These are phyloP conservation scores for Hippocampus guttulatus DNA, from an alignment of 2,113 vertebrate species.

Conservation along the genomic window DNA sequence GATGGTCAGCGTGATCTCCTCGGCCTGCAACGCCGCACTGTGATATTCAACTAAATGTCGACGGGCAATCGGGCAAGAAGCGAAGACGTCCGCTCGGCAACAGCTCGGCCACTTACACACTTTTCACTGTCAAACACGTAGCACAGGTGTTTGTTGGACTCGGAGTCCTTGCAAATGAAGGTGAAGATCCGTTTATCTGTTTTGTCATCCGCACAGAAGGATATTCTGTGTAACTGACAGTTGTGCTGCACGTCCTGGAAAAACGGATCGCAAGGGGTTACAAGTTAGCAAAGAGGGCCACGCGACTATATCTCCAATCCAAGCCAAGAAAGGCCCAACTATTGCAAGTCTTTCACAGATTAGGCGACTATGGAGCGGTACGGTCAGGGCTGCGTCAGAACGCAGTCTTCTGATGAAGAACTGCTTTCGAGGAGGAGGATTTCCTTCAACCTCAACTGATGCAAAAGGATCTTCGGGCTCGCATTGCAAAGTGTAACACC, in stretches of 20 bases:
- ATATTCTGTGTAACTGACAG: slow-evolving; percentile 96
- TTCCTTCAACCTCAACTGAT: no score
- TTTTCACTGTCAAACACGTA: slow-evolving; percentile 99
- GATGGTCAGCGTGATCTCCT: slow-evolving; percentile 97
- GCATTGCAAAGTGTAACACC: neutral
- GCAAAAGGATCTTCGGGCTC: no score
- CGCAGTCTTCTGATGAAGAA: no score
- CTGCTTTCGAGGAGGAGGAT: no score
- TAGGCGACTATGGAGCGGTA: no score
- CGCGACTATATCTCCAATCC: no score
- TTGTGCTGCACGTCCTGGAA: slow-evolving; percentile 93
- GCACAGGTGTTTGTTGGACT: slow-evolving; percentile 97
- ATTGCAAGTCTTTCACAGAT: no score
- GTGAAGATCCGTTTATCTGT: slow-evolving; percentile 99
- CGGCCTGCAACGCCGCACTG: slow-evolving; percentile 71
- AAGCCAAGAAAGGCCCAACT: no score
- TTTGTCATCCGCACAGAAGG: slow-evolving; percentile 98
- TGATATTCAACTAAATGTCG: neutral
- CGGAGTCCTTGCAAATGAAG: slow-evolving; percentile 98
- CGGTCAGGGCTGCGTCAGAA: no score
- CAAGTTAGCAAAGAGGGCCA: neutral
- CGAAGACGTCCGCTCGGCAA: neutral
- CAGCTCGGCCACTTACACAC: slow-evolving; percentile 83
- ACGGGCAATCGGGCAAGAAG: neutral
- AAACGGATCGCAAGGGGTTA: slow-evolving; percentile 27